Evolutionary conservation across 2,797 vertebrate genomes (phyloP).

Genomic region (Sebastes reedi): DNA sequence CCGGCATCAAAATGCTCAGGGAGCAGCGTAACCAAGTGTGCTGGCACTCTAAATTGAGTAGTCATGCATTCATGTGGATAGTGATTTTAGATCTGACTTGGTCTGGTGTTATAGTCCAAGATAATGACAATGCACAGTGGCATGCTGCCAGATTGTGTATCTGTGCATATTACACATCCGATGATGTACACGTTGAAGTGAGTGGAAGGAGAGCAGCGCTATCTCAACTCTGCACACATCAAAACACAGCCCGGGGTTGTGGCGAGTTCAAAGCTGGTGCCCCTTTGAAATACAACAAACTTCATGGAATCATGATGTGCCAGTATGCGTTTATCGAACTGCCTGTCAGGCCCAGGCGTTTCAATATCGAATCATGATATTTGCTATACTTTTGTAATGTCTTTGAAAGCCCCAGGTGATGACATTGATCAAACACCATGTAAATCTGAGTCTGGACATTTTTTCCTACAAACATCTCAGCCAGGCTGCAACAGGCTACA

Average conservation of each 20-base stretch:
- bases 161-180: constrained; percentile 60
- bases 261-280: constrained; percentile 77
- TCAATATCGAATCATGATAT: constrained; percentile 62
- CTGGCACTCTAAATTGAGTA: constrained; percentile 50
- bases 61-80: constrained; percentile 67
- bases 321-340: constrained; percentile 55
- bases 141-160: constrained; percentile 72
- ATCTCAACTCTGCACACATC: constrained; percentile 79
- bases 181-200: constrained; percentile 66
- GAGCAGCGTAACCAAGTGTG: constrained; percentile 32
- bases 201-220: constrained; percentile 62
- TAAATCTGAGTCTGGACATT: constrained; percentile 45
- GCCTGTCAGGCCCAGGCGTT: constrained; percentile 53
- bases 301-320: constrained; percentile 58
- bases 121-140: constrained; percentile 72
- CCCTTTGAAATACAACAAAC: constrained; percentile 78
- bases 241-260: constrained; percentile 69
- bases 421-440: constrained; percentile 62
- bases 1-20: constrained; percentile 32
- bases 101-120: constrained; percentile 40
- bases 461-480: constrained; percentile 28
- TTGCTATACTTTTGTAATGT: constrained; percentile 68
- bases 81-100: constrained; percentile 57
- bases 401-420: constrained; percentile 53
- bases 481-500: constrained; percentile 8